Evolutionary conservation across 1,140 invertebrate species (phyloP), one percentile per base, ranked within the genome.

Genomic region (Aphis craccivora): DNA sequence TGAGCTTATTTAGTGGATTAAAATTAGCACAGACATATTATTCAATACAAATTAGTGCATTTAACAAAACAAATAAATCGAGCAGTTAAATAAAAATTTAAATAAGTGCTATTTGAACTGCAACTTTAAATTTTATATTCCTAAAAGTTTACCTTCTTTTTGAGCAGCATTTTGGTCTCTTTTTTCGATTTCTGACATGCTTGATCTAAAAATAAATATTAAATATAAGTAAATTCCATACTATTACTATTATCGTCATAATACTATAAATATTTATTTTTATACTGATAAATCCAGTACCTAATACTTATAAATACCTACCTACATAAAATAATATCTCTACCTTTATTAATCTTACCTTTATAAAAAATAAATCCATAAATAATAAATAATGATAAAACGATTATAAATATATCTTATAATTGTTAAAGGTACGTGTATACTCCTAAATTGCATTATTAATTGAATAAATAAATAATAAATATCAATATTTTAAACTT

Each of bases 161-260:
- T 94, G 93, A 86, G 55, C 60, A 76, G 67, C 67, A 40, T 35
- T 35, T 91, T 91, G 88, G 11, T 90, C 89, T 37, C 51, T 60
- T 88, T 94, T 94, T 83, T 94, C 35, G n/a, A 94, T 91, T 76
- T 94, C 94, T 7, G 94, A 94, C 83, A 94, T 87, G 92, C 94
- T 94, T 22, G 94, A 94, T 60, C 94, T 94, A 84, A 87, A 94
- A 93, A 90, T 84, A 67, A 88, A 90, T 35, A 88, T 37, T 51
- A 51, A 51, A 88, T 43, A n/a, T 51, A n/a, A 22, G 25, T 43
- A 22, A 43, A 67, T 45, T 8, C 7, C 6, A 43, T 67, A 90
- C 25, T 30, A 25, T 55, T 11, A 30, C 5, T 76, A 51, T 35
- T 51, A 6, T 35, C 35, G 18, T 14, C 1, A 35, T n/a, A 88